These are phyloP conservation scores for Drosophila setifemur DNA, from an alignment of 1,140 invertebrate genomes.

Conservation along the genomic window DNA sequence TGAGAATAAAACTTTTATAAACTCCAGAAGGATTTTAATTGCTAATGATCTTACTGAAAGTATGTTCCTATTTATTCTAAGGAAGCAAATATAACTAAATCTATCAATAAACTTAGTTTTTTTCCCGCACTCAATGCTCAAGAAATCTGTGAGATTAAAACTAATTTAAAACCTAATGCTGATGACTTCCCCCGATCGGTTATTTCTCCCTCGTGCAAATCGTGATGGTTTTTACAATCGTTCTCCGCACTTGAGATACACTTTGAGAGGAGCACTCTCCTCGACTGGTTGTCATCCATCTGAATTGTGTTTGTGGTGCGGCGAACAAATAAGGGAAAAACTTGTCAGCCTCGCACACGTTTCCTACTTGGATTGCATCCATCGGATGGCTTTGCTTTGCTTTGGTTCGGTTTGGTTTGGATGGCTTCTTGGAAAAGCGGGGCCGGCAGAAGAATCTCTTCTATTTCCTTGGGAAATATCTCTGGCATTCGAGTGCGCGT, in stretches of 20 bases:
- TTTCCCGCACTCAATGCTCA: too few relatives aligned
- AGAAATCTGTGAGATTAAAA: too few relatives aligned
- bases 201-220: neutral
- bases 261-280: neutral
- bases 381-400: too few relatives aligned
- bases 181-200: neutral
- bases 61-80: too few relatives aligned
- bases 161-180: neutral
- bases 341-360: constrained; percentile 45
- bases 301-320: constrained; percentile 10
- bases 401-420: too few relatives aligned
- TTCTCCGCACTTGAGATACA: constrained; percentile 12
- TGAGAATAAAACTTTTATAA: too few relatives aligned
- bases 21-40: too few relatives aligned
- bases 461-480: constrained; percentile 78
- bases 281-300: constrained; percentile 40
- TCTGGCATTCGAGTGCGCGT: constrained; percentile 57
- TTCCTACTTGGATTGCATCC: constrained; percentile 39
- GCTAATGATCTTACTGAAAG: too few relatives aligned
- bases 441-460: constrained; percentile 58
- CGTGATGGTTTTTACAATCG: constrained; percentile 57
- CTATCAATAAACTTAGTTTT: too few relatives aligned
- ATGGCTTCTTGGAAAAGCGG: constrained; percentile 56
- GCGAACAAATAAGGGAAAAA: constrained; percentile 71
- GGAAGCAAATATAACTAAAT: too few relatives aligned